These are phyloP conservation scores for Potorous gilbertii DNA, from an alignment of 2,797 vertebrate genomes.

Conservation along the genomic window DNA sequence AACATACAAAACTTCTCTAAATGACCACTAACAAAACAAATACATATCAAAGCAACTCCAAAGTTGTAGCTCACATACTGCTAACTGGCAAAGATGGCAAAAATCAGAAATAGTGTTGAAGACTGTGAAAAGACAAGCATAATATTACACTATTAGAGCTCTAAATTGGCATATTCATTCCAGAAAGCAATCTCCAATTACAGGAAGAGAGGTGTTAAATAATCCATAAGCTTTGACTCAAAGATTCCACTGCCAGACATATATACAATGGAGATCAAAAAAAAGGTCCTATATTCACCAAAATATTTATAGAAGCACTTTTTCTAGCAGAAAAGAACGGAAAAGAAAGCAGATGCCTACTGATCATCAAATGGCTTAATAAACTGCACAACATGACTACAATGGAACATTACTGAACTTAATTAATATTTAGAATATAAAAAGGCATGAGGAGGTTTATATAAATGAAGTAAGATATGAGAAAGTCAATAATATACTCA, in stretches of 20 bases:
- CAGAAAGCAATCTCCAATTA: background rate
- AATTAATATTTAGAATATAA: background rate
- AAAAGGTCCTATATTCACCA: background rate
- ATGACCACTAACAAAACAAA: background rate
- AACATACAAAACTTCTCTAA: background rate
- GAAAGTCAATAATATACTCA: background rate
- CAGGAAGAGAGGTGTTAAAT: background rate
- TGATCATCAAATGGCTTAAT: background rate
- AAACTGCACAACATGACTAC: background rate
- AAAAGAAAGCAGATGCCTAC: background rate
- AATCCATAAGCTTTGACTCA: background rate
- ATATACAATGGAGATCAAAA: too few relatives aligned
- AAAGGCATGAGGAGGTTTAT: background rate
- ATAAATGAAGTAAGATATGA: background rate
- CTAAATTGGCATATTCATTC: background rate
- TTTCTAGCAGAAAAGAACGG: background rate
- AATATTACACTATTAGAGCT: background rate
- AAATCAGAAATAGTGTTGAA: background rate
- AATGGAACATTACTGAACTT: background rate
- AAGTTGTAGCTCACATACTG: background rate
- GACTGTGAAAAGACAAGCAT: background rate
- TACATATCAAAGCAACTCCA: background rate
- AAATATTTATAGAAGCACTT: background rate
- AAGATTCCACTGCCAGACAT: background rate
- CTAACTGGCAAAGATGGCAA: background rate